Evolutionary conservation across 2,113 vertebrate species (phyloP).

Genomic region (Mobula hypostoma): DNA sequence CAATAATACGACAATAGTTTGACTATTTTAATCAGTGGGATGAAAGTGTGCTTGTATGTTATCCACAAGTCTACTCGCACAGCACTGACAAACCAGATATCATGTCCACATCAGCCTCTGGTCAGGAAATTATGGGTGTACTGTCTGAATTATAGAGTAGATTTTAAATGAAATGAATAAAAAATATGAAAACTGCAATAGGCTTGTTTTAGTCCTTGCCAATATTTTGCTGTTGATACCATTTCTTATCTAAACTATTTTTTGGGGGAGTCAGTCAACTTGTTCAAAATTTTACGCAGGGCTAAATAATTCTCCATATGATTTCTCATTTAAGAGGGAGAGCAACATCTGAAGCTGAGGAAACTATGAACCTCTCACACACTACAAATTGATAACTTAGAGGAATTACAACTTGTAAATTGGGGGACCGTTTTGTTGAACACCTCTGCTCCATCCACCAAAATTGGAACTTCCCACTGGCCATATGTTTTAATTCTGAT

Average conservation of each 20-base stretch:
- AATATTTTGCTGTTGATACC: neutral
- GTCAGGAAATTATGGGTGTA: neutral
- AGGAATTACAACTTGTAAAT: neutral
- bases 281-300: neutral
- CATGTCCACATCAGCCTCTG: neutral
- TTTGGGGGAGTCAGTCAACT: neutral
- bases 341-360: neutral
- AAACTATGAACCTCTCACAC: neutral
- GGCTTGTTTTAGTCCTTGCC: neutral
- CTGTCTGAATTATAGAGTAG: neutral
- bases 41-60: neutral
- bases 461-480: too few species aligned
- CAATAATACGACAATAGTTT: neutral
- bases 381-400: neutral
- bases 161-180: neutral
- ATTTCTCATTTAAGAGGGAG: neutral
- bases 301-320: neutral
- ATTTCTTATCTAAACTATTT: neutral
- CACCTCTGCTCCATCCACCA: too few species aligned
- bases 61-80: neutral
- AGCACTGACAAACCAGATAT: neutral
- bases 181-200: neutral
- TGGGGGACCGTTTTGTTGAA: too few species aligned
- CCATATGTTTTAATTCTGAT: too few species aligned
- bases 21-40: neutral